phyloP scores from a whole-genome alignment of 2,797 vertebrate species.

The Poeciliopsis gracilis region DNA sequence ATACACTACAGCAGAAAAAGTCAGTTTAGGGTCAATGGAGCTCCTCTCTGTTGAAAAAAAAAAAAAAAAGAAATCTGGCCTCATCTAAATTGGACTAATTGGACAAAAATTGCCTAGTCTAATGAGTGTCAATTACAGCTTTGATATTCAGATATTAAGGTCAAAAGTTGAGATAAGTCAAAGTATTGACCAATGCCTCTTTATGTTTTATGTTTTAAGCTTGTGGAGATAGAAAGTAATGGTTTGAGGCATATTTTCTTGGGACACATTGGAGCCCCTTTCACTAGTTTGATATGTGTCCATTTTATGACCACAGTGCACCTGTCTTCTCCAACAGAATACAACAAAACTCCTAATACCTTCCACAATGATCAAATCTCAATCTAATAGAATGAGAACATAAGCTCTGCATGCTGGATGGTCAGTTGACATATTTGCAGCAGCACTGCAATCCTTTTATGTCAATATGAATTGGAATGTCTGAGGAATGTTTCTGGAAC shows the following conservation, averaged over 20 bases:
- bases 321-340: not conserved
- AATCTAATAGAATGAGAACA: not conserved
- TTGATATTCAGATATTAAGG: not conserved
- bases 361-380: not conserved
- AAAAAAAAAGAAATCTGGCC: not conserved
- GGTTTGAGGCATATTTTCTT: not conserved
- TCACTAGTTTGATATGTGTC: not conserved
- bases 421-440: not conserved
- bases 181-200: not conserved
- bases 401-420: not conserved
- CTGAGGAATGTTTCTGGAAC: not conserved
- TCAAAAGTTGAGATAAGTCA: not conserved
- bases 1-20: not conserved
- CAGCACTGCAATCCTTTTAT: not conserved
- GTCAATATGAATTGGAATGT: not conserved
- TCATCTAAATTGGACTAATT: not conserved
- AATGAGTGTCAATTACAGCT: not conserved
- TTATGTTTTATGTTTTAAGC: not conserved
- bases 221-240: not conserved
- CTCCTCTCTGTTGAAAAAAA: not conserved
- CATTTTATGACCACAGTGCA: not conserved
- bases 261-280: not conserved
- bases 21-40: not conserved
- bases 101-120: not conserved
- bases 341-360: not conserved